Evolutionary conservation across 2,113 vertebrate genomes (phyloP).

Genomic region (Psophia crepitans): DNA sequence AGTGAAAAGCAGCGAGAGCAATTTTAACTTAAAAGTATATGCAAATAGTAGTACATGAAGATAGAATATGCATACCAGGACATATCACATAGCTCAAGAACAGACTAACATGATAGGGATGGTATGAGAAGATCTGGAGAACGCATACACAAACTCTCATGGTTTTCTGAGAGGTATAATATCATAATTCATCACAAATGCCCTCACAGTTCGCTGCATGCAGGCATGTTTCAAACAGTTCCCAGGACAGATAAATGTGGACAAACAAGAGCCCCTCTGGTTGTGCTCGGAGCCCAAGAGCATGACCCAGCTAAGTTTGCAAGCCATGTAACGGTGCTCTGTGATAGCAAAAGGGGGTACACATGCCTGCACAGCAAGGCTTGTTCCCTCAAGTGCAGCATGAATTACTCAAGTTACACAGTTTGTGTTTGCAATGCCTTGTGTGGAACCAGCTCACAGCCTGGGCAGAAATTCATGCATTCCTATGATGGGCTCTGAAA

Average conservation of each 20-base stretch:
- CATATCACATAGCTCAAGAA: not conserved
- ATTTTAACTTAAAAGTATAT: not conserved
- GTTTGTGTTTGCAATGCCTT: not conserved
- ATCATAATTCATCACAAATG: not conserved
- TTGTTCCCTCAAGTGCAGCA: not conserved
- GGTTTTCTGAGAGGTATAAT: not conserved
- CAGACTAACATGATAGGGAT: not conserved
- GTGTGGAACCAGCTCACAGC: not conserved
- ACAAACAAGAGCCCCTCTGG: not conserved
- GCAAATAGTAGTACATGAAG: not conserved
- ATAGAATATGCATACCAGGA: not conserved
- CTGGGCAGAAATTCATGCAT: not conserved
- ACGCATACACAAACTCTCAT: not conserved
- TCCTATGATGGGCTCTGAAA: not conserved
- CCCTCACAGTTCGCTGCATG: not conserved
- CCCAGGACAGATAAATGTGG: too few species aligned
- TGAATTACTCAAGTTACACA: not conserved
- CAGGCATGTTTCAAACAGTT: not conserved
- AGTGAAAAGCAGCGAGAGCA: not conserved
- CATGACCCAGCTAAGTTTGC: not conserved
- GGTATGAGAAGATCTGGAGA: not conserved
- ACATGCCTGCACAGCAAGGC: not conserved
- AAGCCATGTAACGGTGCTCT: accelerated
- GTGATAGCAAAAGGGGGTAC: accelerated
- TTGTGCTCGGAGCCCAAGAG: accelerated